phyloP scores from a whole-genome alignment of 2,113 vertebrate genomes.

The Polyodon spathula region DNA sequence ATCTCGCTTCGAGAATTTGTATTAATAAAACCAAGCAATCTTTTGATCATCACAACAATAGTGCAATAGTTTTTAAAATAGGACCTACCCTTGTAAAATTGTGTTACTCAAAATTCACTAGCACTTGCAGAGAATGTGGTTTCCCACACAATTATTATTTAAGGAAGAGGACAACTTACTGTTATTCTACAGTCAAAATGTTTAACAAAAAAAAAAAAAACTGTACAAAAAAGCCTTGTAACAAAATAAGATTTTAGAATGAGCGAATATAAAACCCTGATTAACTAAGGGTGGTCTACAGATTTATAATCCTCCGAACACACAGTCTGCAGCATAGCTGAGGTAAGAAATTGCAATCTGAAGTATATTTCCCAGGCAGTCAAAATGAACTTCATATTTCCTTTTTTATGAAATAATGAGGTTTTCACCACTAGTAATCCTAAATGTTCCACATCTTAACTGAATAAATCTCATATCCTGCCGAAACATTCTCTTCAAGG shows the following conservation, averaged over 20 bases:
- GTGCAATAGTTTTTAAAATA: not conserved
- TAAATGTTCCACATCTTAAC: not conserved
- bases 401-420: conserved; percentile 1
- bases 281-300: too few relatives aligned
- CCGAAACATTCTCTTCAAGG: not conserved
- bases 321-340: too few relatives aligned
- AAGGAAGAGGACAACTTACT: too few relatives aligned
- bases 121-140: not conserved
- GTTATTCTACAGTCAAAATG: too few relatives aligned
- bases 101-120: not conserved
- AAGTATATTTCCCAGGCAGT: not conserved
- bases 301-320: too few relatives aligned
- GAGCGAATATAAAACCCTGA: too few relatives aligned
- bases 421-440: not conserved
- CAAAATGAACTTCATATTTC: not conserved
- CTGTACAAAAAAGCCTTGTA: too few relatives aligned
- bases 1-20: conserved; percentile 1
- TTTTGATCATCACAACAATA: not conserved
- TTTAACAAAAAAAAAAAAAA: too few relatives aligned
- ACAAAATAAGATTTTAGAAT: too few relatives aligned
- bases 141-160: too few relatives aligned
- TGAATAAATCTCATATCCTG: not conserved
- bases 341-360: too few relatives aligned
- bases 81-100: not conserved
- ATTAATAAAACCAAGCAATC: not conserved